Percentiles rank a stretch among this genome's conserved stretches.
phyloP scores from a whole-genome alignment of 2,113 vertebrate species.

The Rhegmatorhina hoffmannsi region DNA sequence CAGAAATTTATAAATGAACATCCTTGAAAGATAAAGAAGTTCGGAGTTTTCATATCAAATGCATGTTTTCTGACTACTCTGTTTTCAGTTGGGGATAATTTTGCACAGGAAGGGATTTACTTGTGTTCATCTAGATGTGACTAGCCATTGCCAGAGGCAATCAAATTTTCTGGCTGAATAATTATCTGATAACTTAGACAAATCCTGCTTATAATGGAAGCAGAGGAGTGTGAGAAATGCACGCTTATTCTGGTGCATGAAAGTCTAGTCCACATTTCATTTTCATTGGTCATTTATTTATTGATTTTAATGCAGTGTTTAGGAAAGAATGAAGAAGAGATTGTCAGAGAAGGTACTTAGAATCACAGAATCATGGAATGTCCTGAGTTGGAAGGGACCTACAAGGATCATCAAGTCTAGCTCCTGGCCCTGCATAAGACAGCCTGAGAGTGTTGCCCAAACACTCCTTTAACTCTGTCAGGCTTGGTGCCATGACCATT shows the following conservation, averaged over 20 bases:
- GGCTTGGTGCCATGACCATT: background rate
- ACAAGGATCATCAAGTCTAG: background rate
- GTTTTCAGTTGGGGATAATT: background rate
- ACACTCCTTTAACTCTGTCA: background rate
- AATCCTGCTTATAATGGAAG: background rate
- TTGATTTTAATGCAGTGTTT: background rate
- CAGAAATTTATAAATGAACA: background rate
- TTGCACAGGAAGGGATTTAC: background rate
- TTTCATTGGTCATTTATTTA: background rate
- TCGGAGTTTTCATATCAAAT: background rate
- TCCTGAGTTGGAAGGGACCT: background rate
- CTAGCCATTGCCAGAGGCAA: background rate
- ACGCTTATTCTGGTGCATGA: background rate
- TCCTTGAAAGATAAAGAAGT: background rate
- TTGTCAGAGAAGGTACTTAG: background rate
- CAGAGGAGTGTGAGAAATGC: background rate
- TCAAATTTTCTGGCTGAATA: background rate
- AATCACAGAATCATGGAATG: background rate
- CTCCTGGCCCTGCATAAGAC: too few species aligned
- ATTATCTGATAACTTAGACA: background rate
- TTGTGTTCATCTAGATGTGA: background rate
- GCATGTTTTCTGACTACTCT: background rate
- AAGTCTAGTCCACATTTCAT: background rate
- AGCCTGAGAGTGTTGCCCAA: fast-evolving
- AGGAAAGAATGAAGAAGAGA: background rate